phyloP scores from a whole-genome alignment of 2,797 vertebrate genomes.

The Phoxinus dragarum region DNA sequence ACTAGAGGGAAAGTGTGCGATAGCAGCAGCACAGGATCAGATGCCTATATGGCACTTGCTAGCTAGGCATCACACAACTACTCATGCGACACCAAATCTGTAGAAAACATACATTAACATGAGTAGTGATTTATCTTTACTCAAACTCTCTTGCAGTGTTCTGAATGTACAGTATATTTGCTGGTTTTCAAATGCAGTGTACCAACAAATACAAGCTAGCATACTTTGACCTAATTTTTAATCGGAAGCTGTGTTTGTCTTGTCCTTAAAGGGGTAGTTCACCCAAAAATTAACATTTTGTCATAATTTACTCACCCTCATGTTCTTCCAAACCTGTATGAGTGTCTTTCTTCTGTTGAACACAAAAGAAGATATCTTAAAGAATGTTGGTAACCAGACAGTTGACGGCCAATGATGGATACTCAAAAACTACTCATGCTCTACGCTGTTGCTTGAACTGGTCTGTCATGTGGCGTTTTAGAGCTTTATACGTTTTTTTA shows the following conservation, averaged over 20 bases:
- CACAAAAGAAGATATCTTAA: too few relatives aligned
- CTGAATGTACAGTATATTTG: background rate
- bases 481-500: too few relatives aligned
- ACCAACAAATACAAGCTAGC: conserved; percentile 11
- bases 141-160: background rate
- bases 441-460: too few relatives aligned
- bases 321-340: too few relatives aligned
- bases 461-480: too few relatives aligned
- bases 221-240: background rate
- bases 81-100: background rate
- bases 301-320: too few relatives aligned
- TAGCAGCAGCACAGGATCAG: conserved; percentile 23
- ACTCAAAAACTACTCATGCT: too few relatives aligned
- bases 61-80: background rate
- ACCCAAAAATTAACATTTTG: too few relatives aligned
- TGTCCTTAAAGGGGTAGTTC: background rate
- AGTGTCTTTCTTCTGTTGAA: too few relatives aligned
- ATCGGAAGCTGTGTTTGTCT: conserved; percentile 31
- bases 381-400: too few relatives aligned
- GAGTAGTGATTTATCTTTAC: background rate
- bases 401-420: too few relatives aligned
- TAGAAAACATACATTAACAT: conserved; percentile 8
- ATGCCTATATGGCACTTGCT: conserved; percentile 12
- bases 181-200: background rate
- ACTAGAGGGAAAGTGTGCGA: conserved; percentile 1